Conservation (phyloP, 2,113 vertebrate species). For the Brienomyrus brachyistius region DNA sequence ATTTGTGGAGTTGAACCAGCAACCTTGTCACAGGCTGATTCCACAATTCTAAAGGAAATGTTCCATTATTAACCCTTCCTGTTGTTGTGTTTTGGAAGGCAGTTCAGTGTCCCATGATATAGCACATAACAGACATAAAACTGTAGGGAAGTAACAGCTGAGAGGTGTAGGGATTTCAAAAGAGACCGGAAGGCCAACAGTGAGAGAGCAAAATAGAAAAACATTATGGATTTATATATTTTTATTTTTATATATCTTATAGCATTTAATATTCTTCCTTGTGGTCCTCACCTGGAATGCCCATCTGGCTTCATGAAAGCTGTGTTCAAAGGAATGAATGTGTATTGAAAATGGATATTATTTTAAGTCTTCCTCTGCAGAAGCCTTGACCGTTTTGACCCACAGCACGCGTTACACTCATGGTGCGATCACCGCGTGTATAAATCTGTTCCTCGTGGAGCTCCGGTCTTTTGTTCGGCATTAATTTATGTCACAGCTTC, state of each 20-base stretch:
- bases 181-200: not conserved
- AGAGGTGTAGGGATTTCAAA: not conserved
- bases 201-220: not conserved
- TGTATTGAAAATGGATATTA: not conserved
- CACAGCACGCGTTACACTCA: not conserved
- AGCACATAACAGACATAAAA: constrained; percentile 23
- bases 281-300: not conserved
- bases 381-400: not conserved
- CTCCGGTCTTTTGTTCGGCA: not conserved
- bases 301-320: not conserved
- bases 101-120: not conserved
- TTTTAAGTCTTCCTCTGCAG: not conserved
- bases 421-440: not conserved
- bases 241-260: not conserved
- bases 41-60: not conserved
- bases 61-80: not conserved
- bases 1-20: not conserved
- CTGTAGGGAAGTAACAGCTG: not conserved
- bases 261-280: not conserved
- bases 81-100: not conserved
- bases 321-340: not conserved
- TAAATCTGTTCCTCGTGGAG: constrained; percentile 4
- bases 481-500: constrained; percentile 12
- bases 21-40: not conserved
- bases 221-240: not conserved